Evolutionary conservation across 2,113 vertebrate genomes (phyloP), one percentile per base, ranked within the genome.

Genomic region (Tautogolabrus adspersus): DNA sequence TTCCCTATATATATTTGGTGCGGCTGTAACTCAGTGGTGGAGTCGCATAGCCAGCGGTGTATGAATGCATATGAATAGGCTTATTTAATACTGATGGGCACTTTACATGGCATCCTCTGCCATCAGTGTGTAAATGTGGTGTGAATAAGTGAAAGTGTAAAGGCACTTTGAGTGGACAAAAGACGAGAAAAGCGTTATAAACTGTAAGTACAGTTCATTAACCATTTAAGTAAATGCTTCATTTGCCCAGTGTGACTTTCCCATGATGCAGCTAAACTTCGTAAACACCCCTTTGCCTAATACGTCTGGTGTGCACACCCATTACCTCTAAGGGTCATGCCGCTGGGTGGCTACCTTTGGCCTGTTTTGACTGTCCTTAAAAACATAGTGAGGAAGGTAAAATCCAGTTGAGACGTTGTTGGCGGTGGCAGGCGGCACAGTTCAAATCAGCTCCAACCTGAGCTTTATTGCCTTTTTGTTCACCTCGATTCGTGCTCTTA

Each of bases 401-500:
- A 57, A 74, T 65, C 34, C 57, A 72, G 73, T 8, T 38, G 67
- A 75, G 54, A 60, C n/a, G 49, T 47, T 70, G 74, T 42, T 44
- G 23, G 19, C 9, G 42, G 30, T 64, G 9, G 23, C 60, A 34
- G 49, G 66, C 2, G 37, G 23, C 69, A 42, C 38, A 1, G 42
- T 82, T 74, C 64, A 58, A 70, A 72, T 75, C 46, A n/a, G 38
- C 44, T 57, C 23, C 66, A 63, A 51, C 44, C 57, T 46, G 15
- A 58, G 47, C 52, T 69, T 78, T 54, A 44, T 34, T 60, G 66
- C 65, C 49, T 26, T 23, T 66, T 72, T 63, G 26, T 76, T 71
- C 81, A 72, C 77, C 72, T 87, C 66, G 21, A 75, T 77, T 73
- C 16, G 65, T 46, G 65, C 82, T 87, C 88, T 90, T 75, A 88